Evolutionary conservation across 2,797 vertebrate genomes (phyloP), one percentile per base, ranked within the genome.

Genomic region (Toxotes lorentzi): DNA sequence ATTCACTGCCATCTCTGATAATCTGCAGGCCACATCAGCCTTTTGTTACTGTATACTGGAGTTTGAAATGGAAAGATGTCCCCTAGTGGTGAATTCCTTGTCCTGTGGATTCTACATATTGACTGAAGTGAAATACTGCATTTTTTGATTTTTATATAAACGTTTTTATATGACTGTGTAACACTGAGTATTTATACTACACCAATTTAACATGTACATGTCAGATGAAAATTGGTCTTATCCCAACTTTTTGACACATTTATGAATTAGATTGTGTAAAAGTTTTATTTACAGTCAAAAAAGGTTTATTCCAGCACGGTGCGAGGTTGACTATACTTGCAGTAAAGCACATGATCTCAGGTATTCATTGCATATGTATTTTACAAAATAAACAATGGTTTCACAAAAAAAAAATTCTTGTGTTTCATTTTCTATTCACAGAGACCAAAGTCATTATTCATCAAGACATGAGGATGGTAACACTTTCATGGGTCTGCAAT

Each of bases 151-250:
- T 70, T 77, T 73, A 56, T 74, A 59, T 78, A 5, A 45, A 59
- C 7, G 32, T 74, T 72, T 35, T 69, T 64, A 34, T 51, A 17
- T 68, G 27, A 68, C 38, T 61, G 66, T 77, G 64, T 68, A 84
- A 82, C 86, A 91, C 90, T 87, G 81, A 90, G 81, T 91, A 82
- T 91, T 91, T 88, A 89, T 84, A 80, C 50, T 35, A 74, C 40
- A 73, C 65, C 72, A 7, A 77, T 79, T 56, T 54, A 30, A 62
- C 47, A 27, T 69, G 40, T 54, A 30, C 6, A 51, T 43, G 35
- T 43, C 34, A 77, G 48, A 41, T 58, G 59, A 35, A 51, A 4
- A 53, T 38, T 81, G 4, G 17, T 73, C 47, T 73, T 64, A 71
- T 2, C 3, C 19, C 38, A 17, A 14, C 4, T 66, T 23, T 47